These are phyloP conservation scores for Thinocorus orbignyianus DNA, from an alignment of 2,113 vertebrate species.

Conservation along the genomic window DNA sequence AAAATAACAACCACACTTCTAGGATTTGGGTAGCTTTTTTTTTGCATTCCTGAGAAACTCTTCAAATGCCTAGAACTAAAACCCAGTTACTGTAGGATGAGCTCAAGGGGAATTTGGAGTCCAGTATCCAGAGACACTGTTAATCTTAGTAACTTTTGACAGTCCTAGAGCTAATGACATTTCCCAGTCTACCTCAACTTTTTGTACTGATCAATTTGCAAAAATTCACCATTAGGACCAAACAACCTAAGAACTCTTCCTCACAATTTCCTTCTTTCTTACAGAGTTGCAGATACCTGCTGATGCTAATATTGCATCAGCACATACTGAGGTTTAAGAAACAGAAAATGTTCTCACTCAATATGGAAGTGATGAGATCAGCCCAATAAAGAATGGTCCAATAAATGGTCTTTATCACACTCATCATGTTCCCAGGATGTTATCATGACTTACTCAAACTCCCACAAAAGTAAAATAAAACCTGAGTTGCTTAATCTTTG, in stretches of 20 bases:
- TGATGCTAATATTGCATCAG: not conserved
- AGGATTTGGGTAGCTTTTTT: not conserved
- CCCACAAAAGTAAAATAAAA: slow-evolving; percentile 7
- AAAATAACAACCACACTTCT: not conserved
- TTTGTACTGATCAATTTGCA: not conserved
- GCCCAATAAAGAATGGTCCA: not conserved
- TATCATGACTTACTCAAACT: not conserved
- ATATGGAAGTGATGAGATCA: not conserved
- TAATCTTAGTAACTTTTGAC: not conserved
- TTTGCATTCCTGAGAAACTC: not conserved
- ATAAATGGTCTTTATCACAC: not conserved
- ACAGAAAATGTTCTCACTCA: not conserved
- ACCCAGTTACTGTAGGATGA: not conserved
- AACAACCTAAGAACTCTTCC: not conserved
- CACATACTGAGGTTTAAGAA: not conserved
- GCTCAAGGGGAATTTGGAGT: not conserved
- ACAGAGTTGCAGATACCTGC: not conserved
- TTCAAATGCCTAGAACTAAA: not conserved
- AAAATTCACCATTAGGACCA: not conserved
- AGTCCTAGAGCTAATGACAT: not conserved
- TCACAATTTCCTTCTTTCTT: not conserved
- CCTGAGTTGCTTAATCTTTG: slow-evolving; percentile 4
- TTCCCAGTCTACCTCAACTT: not conserved
- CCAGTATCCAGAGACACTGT: not conserved
- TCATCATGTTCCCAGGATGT: not conserved